Evolutionary conservation across 2,113 vertebrate species (phyloP).

Genomic region (Lagenorhynchus albirostris): DNA sequence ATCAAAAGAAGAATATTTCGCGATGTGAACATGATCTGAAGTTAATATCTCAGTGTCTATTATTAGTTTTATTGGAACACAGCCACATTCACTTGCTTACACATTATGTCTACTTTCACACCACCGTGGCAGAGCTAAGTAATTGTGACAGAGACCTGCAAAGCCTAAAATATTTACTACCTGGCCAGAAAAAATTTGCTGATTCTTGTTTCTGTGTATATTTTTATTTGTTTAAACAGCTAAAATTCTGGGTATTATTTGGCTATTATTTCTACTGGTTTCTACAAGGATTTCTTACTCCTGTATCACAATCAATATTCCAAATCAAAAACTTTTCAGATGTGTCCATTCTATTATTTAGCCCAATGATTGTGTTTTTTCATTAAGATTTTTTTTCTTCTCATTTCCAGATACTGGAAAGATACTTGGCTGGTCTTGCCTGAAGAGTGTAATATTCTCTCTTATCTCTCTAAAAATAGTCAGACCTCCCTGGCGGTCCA

Average conservation of each 20-base stretch:
- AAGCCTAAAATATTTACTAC: not conserved
- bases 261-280: not conserved
- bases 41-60: not conserved
- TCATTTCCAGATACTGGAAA: not conserved
- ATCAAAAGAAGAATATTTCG: not conserved
- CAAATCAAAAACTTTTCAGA: not conserved
- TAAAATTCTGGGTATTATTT: constrained; percentile 16
- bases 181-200: not conserved
- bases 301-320: not conserved
- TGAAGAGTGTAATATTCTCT: not conserved
- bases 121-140: not conserved
- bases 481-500: not conserved
- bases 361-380: not conserved
- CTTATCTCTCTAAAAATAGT: not conserved
- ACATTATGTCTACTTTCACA: not conserved
- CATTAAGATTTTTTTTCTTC: not conserved
- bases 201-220: not conserved
- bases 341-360: not conserved
- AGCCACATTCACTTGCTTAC: not conserved
- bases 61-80: not conserved
- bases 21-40: not conserved
- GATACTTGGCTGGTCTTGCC: not conserved
- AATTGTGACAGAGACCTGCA: not conserved
- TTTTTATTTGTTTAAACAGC: not conserved
- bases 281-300: not conserved